A percentile compares a stretch with the other conserved stretches of the same genome.
phyloP scores from a whole-genome alignment of 2,797 vertebrate genomes.

The Enteromius mattozi region DNA sequence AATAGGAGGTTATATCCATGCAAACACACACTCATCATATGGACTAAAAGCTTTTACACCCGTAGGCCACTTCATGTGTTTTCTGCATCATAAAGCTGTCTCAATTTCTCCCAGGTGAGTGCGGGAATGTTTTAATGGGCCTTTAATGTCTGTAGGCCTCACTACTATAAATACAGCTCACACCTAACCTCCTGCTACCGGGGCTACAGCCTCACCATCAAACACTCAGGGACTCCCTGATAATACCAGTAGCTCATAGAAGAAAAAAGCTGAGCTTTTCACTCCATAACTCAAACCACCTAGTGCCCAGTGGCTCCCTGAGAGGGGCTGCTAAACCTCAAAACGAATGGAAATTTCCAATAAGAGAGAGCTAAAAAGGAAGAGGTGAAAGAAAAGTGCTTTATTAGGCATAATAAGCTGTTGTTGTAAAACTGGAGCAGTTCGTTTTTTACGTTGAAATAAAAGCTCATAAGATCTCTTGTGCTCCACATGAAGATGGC shows the following conservation, averaged over 20 bases:
- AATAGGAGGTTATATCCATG: neutral
- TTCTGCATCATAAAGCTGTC: conserved; percentile 63
- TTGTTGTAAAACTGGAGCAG: conserved; percentile 37
- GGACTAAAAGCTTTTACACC: conserved; percentile 63
- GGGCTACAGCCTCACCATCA: conserved; percentile 13
- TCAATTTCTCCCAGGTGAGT: conserved; percentile 43
- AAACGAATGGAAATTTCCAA: conserved; percentile 60
- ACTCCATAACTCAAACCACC: conserved; percentile 29
- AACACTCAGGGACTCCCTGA: conserved; percentile 54
- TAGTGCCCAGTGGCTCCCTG: conserved; percentile 7
- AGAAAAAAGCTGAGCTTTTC: conserved; percentile 25
- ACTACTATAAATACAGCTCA: conserved; percentile 23
- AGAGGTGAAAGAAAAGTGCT: conserved; percentile 7
- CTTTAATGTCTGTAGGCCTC: conserved; percentile 50
- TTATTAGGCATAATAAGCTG: conserved; percentile 13
- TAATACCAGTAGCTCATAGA: conserved; percentile 9
- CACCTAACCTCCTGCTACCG: conserved; percentile 3
- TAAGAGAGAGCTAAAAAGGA: conserved; percentile 22
- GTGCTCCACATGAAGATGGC: conserved; percentile 10
- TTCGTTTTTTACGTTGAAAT: conserved; percentile 36
- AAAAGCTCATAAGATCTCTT: neutral
- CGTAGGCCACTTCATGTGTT: conserved; percentile 67
- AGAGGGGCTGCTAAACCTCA: conserved; percentile 26
- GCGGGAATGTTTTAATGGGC: conserved; percentile 44
- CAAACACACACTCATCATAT: conserved; percentile 26